Percentiles rank a stretch among this genome's conserved stretches.
Evolutionary conservation across 2,888 invertebrate species (phyloP).

Genomic region (Clistopyga incitator): DNA sequence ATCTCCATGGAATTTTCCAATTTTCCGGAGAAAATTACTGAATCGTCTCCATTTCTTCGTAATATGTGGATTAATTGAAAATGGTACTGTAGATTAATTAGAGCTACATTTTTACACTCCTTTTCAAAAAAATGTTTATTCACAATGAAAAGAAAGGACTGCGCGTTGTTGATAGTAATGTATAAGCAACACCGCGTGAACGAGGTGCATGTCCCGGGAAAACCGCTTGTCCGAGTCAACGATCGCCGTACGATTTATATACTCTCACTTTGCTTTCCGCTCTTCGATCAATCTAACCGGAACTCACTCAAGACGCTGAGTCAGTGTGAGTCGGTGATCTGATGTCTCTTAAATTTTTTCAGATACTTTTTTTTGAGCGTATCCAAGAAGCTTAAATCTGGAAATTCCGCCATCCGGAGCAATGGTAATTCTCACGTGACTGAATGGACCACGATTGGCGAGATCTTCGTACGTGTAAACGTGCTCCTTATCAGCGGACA

Average conservation of each 20-base stretch:
- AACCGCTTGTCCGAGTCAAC: constrained; percentile 40
- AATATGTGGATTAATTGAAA: no score
- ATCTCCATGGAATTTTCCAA: background rate
- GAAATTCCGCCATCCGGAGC: constrained; percentile 88
- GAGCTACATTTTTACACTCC: no score
- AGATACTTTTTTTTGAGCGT: constrained; percentile 56
- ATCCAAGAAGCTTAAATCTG: constrained; percentile 85
- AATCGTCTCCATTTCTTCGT: no score
- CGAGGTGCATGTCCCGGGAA: constrained; percentile 7
- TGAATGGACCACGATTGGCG: constrained; percentile 79
- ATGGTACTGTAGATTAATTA: no score
- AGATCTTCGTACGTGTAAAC: constrained; percentile 81
- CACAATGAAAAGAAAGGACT: background rate
- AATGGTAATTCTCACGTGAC: constrained; percentile 87
- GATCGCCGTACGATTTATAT: constrained; percentile 56
- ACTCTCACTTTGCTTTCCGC: constrained; percentile 59
- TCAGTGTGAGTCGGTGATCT: no score
- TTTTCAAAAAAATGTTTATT: no score
- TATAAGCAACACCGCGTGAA: background rate
- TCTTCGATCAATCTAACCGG: constrained; percentile 27
- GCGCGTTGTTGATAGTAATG: constrained; percentile 28
- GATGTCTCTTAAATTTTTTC: no score
- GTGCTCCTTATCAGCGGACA: constrained; percentile 85
- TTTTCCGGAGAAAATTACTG: background rate
- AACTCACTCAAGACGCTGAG: constrained; percentile 23